phyloP scores from a whole-genome alignment of 2,888 invertebrate genomes.

The Phengaris arion region DNA sequence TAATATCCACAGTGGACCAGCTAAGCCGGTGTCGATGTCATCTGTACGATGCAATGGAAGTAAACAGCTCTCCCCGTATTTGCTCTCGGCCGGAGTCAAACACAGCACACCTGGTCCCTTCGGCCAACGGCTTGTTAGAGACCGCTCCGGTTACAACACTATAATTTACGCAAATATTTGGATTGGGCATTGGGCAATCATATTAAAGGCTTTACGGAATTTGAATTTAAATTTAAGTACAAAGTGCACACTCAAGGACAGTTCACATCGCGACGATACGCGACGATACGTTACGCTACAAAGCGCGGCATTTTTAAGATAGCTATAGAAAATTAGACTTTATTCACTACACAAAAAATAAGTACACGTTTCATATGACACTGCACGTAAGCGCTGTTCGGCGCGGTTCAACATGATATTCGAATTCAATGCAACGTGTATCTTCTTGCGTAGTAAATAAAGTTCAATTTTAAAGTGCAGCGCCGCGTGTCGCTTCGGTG shows the following conservation, averaged over 20 bases:
- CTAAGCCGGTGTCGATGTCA: not conserved
- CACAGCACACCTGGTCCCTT: not conserved
- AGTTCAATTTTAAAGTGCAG: no score
- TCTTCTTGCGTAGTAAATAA: no score
- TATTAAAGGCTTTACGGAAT: not conserved
- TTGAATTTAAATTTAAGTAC: not conserved
- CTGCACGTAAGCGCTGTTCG: no score
- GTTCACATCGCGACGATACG: no score
- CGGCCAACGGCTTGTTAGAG: not conserved
- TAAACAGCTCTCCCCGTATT: slow-evolving; percentile 12
- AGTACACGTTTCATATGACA: no score
- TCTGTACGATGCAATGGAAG: not conserved
- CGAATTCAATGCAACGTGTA: no score
- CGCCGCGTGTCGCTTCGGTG: no score
- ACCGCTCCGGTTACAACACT: slow-evolving; percentile 4
- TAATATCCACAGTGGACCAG: not conserved
- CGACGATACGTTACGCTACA: no score
- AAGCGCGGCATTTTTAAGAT: no score
- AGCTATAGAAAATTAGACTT: no score
- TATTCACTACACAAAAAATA: no score
- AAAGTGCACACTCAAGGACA: not conserved
- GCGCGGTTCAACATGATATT: no score
- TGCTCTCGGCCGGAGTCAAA: not conserved
- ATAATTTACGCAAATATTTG: not conserved
- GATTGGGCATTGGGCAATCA: not conserved